Conservation (phyloP, 2,888 invertebrate species). For the Idaea straminata region DNA sequence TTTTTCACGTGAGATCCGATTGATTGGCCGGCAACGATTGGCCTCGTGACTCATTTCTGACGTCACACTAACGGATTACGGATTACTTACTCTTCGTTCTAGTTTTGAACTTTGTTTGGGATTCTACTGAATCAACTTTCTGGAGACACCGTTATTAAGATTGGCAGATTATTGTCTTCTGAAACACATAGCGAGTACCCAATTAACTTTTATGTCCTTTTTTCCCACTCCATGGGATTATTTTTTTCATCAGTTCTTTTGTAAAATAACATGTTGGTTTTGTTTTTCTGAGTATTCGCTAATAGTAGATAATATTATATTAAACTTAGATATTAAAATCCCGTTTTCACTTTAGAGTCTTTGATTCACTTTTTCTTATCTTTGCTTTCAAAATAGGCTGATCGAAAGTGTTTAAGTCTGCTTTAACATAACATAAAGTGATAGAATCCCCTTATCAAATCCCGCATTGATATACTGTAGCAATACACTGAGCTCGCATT, state of each 20-base stretch:
- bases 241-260: too few species aligned
- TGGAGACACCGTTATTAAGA: constrained; percentile 2
- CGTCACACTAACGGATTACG: constrained; percentile 26
- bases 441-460: constrained; percentile 20
- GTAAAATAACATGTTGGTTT: too few species aligned
- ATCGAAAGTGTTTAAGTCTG: too few species aligned
- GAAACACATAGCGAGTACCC: too few species aligned
- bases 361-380: too few species aligned
- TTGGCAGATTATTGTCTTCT: background rate
- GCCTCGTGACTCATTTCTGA: constrained; percentile 62
- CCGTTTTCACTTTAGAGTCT: too few species aligned
- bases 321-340: too few species aligned
- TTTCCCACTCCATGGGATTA: too few species aligned
- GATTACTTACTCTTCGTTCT: constrained; percentile 24
- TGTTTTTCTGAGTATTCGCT: too few species aligned
- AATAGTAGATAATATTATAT: too few species aligned
- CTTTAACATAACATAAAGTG: background rate
- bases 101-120: constrained; percentile 14
- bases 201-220: too few species aligned
- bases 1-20: constrained; percentile 66
- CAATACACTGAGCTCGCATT: constrained; percentile 23
- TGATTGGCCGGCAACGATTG: constrained; percentile 66
- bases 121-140: background rate
- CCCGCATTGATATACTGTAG: constrained; percentile 28
- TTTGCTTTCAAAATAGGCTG: too few species aligned